Evolutionary conservation across 2,113 vertebrate genomes (phyloP).

Genomic region (Mionectes macconnelli): DNA sequence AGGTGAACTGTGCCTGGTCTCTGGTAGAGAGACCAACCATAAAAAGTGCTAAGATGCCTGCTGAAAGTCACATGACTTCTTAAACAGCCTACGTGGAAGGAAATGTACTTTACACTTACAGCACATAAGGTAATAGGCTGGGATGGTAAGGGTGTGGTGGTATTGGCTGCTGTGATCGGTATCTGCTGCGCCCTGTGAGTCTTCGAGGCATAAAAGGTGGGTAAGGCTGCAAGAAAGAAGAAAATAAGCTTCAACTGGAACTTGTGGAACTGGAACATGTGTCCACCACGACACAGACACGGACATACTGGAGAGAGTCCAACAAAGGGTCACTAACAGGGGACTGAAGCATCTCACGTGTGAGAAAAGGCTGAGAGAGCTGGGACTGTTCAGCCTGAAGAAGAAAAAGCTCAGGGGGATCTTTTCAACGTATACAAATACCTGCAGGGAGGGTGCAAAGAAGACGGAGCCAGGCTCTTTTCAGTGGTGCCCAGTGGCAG

Average conservation of each 20-base stretch:
- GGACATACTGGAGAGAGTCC: neutral
- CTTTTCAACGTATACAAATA: neutral
- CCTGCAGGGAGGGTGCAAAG: neutral
- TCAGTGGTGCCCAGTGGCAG: neutral
- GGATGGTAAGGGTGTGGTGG: slow-evolving; percentile 93
- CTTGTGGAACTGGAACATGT: neutral
- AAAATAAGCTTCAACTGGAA: slow-evolving; percentile 40
- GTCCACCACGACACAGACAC: neutral
- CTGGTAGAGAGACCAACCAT: neutral
- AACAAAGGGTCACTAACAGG: neutral
- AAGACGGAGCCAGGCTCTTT: neutral
- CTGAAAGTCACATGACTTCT: neutral
- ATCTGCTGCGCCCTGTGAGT: slow-evolving; percentile 89
- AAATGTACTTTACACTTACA: slow-evolving; percentile 80
- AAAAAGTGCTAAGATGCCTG: neutral
- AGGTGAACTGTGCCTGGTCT: neutral
- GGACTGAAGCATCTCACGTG: neutral
- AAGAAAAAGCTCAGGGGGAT: neutral
- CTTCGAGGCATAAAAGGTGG: slow-evolving; percentile 94
- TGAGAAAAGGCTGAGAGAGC: neutral
- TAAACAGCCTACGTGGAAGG: neutral
- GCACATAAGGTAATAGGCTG: slow-evolving; percentile 94
- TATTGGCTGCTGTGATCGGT: slow-evolving; percentile 89
- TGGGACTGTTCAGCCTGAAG: neutral
- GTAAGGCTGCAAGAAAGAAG: slow-evolving; percentile 82